Evolutionary conservation across 1,140 invertebrate genomes (phyloP).

Genomic region (silkworm (Bombyx mori)): ASM3026992v2 NC_085112.1:7803001-7803500

Average conservation of each 20-base stretch:
- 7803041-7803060: too few species aligned
- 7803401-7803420: too few species aligned
- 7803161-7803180: conserved; percentile 55
- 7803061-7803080: too few species aligned
- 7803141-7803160: conserved; percentile 41
- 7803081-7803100: not conserved
- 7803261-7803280: conserved; percentile 73
- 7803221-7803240: conserved; percentile 55
- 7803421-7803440: too few species aligned
- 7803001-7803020: too few species aligned
- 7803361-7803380: not conserved
- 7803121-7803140: conserved; percentile 16
- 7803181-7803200: conserved; percentile 87
- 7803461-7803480: too few species aligned
- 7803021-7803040: too few species aligned
- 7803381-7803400: too few species aligned
- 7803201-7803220: conserved; percentile 87
- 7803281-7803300: conserved; percentile 58
- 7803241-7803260: conserved; percentile 73
- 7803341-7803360: conserved; percentile 36
- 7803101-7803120: not conserved
- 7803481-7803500: too few species aligned
- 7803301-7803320: conserved; percentile 32
- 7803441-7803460: too few species aligned
- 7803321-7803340: conserved; percentile 44